A percentile compares a stretch with the other conserved stretches of the same genome.
Evolutionary conservation across 2,888 invertebrate species (phyloP).

Genomic region (Tinea trinotella): DNA sequence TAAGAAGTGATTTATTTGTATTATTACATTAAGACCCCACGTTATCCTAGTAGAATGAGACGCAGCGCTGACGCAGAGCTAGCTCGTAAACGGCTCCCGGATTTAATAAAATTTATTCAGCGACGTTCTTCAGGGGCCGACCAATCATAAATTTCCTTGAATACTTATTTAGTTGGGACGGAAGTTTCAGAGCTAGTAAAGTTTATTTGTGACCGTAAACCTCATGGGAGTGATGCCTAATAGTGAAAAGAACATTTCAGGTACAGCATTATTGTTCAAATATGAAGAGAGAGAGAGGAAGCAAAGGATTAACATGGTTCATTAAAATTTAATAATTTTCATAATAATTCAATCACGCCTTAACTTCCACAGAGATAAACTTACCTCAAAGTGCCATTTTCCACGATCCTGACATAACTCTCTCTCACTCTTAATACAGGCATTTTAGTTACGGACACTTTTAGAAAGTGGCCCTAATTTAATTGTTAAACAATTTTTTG

Average conservation of each 20-base stretch:
- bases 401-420: too few relatives aligned
- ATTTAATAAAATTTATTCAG: slow-evolving; percentile 70
- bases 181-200: slow-evolving; percentile 60
- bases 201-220: slow-evolving; percentile 46
- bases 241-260: slow-evolving; percentile 1
- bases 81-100: slow-evolving; percentile 59
- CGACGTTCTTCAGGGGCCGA: slow-evolving; percentile 55
- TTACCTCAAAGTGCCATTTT: too few relatives aligned
- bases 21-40: slow-evolving; percentile 47
- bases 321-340: too few relatives aligned
- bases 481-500: too few relatives aligned
- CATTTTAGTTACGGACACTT: too few relatives aligned
- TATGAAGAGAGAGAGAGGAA: neutral
- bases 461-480: too few relatives aligned
- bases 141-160: slow-evolving; percentile 64
- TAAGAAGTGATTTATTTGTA: slow-evolving; percentile 42
- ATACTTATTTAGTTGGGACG: slow-evolving; percentile 63
- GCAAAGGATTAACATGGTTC: neutral
- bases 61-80: slow-evolving; percentile 48
- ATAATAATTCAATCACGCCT: too few relatives aligned
- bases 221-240: neutral
- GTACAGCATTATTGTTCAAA: neutral
- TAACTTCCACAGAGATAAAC: too few relatives aligned
- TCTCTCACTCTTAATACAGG: too few relatives aligned
- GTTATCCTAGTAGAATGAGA: slow-evolving; percentile 41